Percentiles rank a stretch among this genome's conserved stretches.
Evolutionary conservation across 2,113 vertebrate species (phyloP).

Genomic region (Indicator indicator): DNA sequence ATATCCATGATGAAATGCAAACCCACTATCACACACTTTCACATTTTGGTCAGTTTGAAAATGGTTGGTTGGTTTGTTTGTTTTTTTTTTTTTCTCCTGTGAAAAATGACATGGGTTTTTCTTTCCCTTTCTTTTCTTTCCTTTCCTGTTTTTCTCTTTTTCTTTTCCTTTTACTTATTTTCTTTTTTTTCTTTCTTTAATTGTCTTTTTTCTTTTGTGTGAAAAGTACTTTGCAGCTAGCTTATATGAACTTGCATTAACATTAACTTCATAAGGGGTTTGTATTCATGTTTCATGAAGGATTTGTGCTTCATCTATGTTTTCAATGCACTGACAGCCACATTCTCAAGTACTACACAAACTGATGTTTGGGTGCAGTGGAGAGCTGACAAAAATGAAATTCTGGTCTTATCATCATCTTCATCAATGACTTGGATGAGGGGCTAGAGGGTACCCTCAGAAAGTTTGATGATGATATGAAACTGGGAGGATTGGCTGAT

Average conservation of each 20-base stretch:
- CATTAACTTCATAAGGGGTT: neutral
- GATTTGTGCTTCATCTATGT: neutral
- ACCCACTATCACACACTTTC: conserved; percentile 21
- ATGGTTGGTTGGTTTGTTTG: conserved; percentile 19
- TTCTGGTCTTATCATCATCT: neutral
- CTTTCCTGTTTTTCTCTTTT: neutral
- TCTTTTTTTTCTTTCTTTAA: neutral
- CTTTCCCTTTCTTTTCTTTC: neutral
- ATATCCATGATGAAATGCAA: conserved; percentile 32
- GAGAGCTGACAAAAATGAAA: neutral
- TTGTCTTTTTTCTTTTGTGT: neutral
- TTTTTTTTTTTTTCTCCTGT: neutral
- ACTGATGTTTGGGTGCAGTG: neutral
- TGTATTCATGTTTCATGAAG: neutral
- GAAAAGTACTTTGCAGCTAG: neutral
- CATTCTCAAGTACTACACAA: neutral
- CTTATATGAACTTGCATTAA: neutral
- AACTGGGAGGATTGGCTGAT: no score
- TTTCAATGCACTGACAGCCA: neutral
- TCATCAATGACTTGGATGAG: no score
- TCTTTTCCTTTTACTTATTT: neutral
- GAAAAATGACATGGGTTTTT: conserved; percentile 14
- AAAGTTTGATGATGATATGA: no score
- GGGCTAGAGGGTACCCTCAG: no score
- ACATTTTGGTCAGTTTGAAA: conserved; percentile 30